Evolutionary conservation across 2,888 invertebrate genomes (phyloP), one percentile per base, ranked within the genome.

Genomic region (Dryomyza anilis): DNA sequence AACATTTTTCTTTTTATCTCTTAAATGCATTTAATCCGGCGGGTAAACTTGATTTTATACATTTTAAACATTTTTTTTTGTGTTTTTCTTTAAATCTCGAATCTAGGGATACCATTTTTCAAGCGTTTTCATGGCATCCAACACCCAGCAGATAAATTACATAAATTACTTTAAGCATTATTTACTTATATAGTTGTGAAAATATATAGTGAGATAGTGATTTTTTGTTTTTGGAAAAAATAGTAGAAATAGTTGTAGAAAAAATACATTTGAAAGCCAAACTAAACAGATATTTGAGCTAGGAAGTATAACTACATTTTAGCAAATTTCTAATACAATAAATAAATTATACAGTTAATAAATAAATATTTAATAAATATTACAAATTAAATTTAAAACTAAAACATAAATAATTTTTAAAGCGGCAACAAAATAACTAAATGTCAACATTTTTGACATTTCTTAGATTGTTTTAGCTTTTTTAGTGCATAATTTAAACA

Each of bases 301-400:
- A 48, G 45, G 33, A 29, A 36, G 30, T 19, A 60, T 12, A 21
- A 60, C 23, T 50, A 63, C 46, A 64, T 12, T 56, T 36, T 56
- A 56, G 33, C n/a, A 12, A 50, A 25, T 27, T 50, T 23, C 27
- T 27, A n/a, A n/a, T n/a, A n/a, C n/a, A n/a, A n/a, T n/a, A n/a
- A n/a, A 85, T 86, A 85, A 85, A 85, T 85, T 85, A 85, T 85
- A 85, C 63, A 30, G 48, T 45, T 16, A 21, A 61, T 30, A 63
- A 59, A 64, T 59, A 65, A 70, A 67, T 67, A 72, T 69, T 73
- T 70, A 73, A 70, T 67, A 69, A 69, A 72, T 72, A 71, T 65
- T 58, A 56, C 72, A 70, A 69, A 64, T 67, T 60, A 61, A 67
- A 65, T 21, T 14, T 50, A 50, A 50, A 39, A 39, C 39, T 39